These are phyloP conservation scores for Anas georgica DNA, from an alignment of 2,797 vertebrate species.

Conservation along the genomic window DNA sequence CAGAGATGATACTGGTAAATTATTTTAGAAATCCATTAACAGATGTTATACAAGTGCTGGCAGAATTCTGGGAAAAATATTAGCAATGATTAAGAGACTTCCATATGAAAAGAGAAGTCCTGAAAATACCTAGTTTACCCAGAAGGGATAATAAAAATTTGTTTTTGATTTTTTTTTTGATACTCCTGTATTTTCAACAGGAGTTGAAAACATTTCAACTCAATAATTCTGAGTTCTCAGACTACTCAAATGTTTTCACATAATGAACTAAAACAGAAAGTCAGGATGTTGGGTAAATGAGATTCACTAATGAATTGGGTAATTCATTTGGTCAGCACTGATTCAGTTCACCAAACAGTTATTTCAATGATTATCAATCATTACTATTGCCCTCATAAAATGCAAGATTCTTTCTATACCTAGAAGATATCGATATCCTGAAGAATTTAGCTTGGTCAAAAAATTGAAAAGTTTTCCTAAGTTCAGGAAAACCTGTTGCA, in stretches of 20 bases:
- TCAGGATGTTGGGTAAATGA: neutral
- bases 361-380: neutral
- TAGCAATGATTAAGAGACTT: neutral
- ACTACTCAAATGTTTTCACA: neutral
- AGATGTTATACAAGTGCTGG: neutral
- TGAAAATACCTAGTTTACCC: neutral
- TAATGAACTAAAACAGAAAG: neutral
- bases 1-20: neutral
- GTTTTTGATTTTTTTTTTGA: too few relatives aligned
- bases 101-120: neutral
- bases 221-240: neutral
- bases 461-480: neutral
- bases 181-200: neutral
- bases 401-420: neutral
- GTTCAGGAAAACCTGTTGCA: neutral
- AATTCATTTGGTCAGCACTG: neutral
- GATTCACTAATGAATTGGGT: neutral
- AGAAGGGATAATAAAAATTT: neutral
- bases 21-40: neutral
- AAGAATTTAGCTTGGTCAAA: neutral
- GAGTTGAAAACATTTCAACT: neutral
- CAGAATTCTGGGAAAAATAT: neutral
- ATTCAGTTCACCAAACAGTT: neutral
- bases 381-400: neutral
- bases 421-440: neutral